Conservation (phyloP, 2,888 invertebrate species). For the Flexamia atlantica region DNA sequence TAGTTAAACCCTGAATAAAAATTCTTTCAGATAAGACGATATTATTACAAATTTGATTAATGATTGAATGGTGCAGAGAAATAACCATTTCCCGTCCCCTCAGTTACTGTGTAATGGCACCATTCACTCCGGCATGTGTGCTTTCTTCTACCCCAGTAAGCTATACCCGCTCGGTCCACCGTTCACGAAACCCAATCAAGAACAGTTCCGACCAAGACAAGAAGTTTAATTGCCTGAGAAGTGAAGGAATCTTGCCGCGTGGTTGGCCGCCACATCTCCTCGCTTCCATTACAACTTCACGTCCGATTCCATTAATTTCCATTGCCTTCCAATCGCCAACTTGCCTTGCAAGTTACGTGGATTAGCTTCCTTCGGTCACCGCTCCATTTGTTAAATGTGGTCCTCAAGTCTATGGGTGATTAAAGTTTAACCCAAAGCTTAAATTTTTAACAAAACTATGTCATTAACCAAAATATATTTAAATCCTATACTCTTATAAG, state of each 20-base stretch:
- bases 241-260: conserved; percentile 51
- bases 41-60: no score
- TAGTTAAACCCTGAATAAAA: no score
- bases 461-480: no score
- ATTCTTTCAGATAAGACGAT: no score
- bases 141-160: neutral
- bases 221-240: conserved; percentile 57
- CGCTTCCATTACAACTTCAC: conserved; percentile 60
- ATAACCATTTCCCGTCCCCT: no score
- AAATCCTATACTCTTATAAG: no score
- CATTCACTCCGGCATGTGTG: neutral
- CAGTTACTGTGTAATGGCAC: no score
- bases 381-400: conserved; percentile 12
- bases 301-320: conserved; percentile 61
- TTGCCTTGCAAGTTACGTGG: conserved; percentile 26
- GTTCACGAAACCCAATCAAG: conserved; percentile 45
- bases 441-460: no score
- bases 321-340: conserved; percentile 52
- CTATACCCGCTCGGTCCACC: neutral
- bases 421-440: neutral
- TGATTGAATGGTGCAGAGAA: no score
- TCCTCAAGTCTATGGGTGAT: neutral
- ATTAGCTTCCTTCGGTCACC: conserved; percentile 44
- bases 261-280: conserved; percentile 44
- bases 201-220: conserved; percentile 47